Conservation (phyloP, 2,888 invertebrate genomes). For the Apeira syringaria region DNA sequence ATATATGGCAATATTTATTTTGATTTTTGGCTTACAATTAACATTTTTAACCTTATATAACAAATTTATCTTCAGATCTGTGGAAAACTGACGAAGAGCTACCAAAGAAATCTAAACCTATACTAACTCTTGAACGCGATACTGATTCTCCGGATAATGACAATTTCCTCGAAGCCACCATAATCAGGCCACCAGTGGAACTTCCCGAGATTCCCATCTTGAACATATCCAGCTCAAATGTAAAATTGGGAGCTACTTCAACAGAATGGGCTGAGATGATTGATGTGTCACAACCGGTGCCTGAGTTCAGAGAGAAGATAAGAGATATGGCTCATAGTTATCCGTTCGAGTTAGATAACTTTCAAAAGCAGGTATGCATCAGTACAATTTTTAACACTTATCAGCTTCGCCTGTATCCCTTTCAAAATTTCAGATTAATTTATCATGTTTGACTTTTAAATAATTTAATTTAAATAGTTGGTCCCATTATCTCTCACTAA, state of each 20-base stretch:
- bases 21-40: too few relatives aligned
- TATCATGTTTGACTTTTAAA: too few relatives aligned
- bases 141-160: constrained; percentile 54
- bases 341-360: constrained; percentile 97
- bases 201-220: constrained; percentile 85
- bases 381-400: too few relatives aligned
- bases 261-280: constrained; percentile 95
- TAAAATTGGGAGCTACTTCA: constrained; percentile 70
- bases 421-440: too few relatives aligned
- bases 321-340: constrained; percentile 93
- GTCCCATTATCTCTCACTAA: too few relatives aligned
- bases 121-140: constrained; percentile 39
- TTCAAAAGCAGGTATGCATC: constrained; percentile 94
- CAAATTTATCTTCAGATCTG: constrained; percentile 54
- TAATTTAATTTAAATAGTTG: too few relatives aligned
- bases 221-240: constrained; percentile 84
- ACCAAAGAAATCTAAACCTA: constrained; percentile 41
- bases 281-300: constrained; percentile 91
- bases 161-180: constrained; percentile 64
- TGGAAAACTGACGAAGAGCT: constrained; percentile 71
- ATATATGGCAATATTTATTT: too few relatives aligned
- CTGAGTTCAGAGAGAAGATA: constrained; percentile 91
- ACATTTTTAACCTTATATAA: too few relatives aligned
- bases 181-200: constrained; percentile 62
- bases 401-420: too few relatives aligned